A percentile compares a stretch with the other conserved stretches of the same genome.
phyloP scores from a whole-genome alignment of 2,797 vertebrate genomes.

The Manis javanica region DNA sequence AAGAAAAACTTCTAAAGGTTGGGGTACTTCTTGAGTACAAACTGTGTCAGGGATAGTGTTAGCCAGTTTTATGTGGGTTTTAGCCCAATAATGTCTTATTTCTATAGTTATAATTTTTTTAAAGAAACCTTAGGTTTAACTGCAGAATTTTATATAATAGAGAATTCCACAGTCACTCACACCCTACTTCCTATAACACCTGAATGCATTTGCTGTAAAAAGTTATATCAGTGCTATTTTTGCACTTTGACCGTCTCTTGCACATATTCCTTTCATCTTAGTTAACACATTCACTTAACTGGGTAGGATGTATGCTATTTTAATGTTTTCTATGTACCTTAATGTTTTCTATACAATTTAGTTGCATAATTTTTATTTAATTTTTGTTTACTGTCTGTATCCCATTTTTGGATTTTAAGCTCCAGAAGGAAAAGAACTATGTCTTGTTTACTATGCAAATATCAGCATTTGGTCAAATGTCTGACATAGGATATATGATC shows the following conservation, averaged over 20 bases:
- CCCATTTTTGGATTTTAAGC: not conserved
- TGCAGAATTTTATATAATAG: not conserved
- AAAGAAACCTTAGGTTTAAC: not conserved
- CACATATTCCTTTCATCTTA: not conserved
- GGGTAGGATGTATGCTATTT: not conserved
- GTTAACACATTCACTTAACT: not conserved
- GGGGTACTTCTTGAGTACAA: not conserved
- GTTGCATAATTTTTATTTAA: not conserved
- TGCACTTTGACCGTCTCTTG: not conserved
- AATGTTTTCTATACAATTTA: not conserved
- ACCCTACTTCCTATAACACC: not conserved
- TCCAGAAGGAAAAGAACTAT: not conserved
- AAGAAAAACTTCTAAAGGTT: not conserved
- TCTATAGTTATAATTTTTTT: not conserved
- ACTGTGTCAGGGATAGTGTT: not conserved
- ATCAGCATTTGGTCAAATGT: not conserved
- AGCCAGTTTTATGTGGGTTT: not conserved
- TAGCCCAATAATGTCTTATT: not conserved
- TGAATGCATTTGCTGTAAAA: not conserved
- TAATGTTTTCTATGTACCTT: not conserved
- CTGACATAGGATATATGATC: accelerated
- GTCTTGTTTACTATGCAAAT: not conserved
- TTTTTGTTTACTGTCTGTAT: not conserved
- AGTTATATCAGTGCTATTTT: not conserved
- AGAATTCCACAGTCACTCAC: not conserved